Percentiles rank a stretch among this genome's conserved stretches.
phyloP scores from a whole-genome alignment of 2,113 vertebrate species.

The Ancistrus triradiatus region DNA sequence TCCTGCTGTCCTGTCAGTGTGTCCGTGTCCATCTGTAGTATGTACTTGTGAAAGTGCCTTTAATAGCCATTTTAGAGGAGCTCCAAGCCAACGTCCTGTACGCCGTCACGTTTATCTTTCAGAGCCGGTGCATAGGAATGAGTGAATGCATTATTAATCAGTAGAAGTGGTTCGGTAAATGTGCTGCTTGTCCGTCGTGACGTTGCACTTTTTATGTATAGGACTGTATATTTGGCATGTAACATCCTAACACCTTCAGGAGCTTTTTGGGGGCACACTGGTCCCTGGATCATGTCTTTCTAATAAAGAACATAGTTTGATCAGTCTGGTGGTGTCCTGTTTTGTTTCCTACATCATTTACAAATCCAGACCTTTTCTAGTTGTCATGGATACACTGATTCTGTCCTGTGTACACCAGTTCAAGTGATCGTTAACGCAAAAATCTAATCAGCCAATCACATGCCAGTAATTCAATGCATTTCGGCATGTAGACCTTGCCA shows the following conservation, averaged over 20 bases:
- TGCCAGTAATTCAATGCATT: too few relatives aligned
- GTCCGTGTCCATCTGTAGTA: slow-evolving; percentile 88
- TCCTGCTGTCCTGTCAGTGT: slow-evolving; percentile 57
- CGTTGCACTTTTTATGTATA: slow-evolving; percentile 94
- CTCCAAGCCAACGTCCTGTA: slow-evolving; percentile 71
- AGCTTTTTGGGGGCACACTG: slow-evolving; percentile 75
- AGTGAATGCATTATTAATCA: slow-evolving; percentile 54
- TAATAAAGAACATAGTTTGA: slow-evolving; percentile 95
- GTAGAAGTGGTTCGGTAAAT: slow-evolving; percentile 58
- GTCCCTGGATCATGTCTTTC: slow-evolving; percentile 83
- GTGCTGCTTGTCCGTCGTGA: slow-evolving; percentile 87
- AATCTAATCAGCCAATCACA: too few relatives aligned
- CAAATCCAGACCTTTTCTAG: too few relatives aligned
- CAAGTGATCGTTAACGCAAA: too few relatives aligned
- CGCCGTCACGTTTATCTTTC: slow-evolving; percentile 69
- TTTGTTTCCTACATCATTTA: too few relatives aligned
- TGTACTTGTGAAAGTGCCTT: slow-evolving; percentile 99
- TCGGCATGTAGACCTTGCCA: too few relatives aligned
- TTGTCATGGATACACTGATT: too few relatives aligned
- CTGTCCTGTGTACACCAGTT: too few relatives aligned
- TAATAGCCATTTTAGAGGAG: slow-evolving; percentile 83
- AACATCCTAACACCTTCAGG: slow-evolving; percentile 78
- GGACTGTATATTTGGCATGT: slow-evolving; percentile 96
- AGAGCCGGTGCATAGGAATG: slow-evolving; percentile 50
- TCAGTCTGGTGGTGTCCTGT: slow-evolving; percentile 43